Evolutionary conservation across 2,888 invertebrate genomes (phyloP), one percentile per base, ranked within the genome.

Genomic region (Limenitis camilla): DNA sequence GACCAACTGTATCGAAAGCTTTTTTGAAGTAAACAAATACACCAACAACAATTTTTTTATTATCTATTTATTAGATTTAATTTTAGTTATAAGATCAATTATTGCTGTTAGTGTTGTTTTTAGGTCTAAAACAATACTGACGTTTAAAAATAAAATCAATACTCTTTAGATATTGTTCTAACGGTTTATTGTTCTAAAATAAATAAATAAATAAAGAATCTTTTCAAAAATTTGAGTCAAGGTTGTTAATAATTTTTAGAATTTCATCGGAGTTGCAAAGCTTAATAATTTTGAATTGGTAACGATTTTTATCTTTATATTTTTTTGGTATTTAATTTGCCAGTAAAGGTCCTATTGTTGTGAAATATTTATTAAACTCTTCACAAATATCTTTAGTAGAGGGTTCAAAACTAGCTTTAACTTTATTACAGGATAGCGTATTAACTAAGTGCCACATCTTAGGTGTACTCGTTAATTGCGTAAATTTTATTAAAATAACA

Each of bases 401-500:
- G 28, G 52, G 47, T 10, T 19, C 52, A 36, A 31, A 47, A 10
- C 38, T 47, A 30, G 36, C 19, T 29, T 35, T 47, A 31, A 46
- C 30, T 45, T 45, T 51, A 49, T 42, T 49, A 49, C 36, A 29
- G 19, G 49, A 28, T 28, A 49, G 30, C 6, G 5, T 44, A 44
- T 52, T 47, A 38, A 52, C 40, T 32, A 46, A 46, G 32, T 36
- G 38, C 52, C 52, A 47, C 46, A 47, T 52, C 41, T 49, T 52
- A 9, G 56, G 19, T 51, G n/a, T 50, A 41, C 27, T 47, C 11
- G 32, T 53, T 52, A 40, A 4, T 35, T 45, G 10, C 19, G 35
- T 48, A 40, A 2, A 32, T 32, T n/a, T 32, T 32, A 6, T 32
- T 32, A 7, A 32, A 32, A 32, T 32, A 32, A 7, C 30, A 30